Evolutionary conservation across 2,113 vertebrate species (phyloP), one percentile per base, ranked within the genome.

Genomic region (Solenodon paradoxus): DNA sequence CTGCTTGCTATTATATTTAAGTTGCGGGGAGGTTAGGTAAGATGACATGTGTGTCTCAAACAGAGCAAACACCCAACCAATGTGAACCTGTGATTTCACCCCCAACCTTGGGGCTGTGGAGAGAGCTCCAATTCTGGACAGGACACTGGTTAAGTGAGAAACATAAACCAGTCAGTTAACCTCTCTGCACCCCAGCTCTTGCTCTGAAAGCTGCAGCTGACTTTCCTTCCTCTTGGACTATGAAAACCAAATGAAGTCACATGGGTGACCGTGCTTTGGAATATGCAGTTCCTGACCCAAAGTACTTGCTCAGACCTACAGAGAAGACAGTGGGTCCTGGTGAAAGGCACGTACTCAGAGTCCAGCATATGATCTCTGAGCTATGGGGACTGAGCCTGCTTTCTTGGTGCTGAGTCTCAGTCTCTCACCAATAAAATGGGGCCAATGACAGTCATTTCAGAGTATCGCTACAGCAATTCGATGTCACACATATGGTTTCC

Each of bases 211-310:
- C 6, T 7, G 32, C 47, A 51, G 16, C 11, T 2, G 1, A 5
- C 15, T 2, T 4, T 61, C 24, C 11, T n/a, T 51, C 3, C 9
- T 66, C 26, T 13, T 4, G n/a, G 45, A 19, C 53, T 42, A 2
- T 2, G 51, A 84, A 15, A 30, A 2, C 22, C 45, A 32, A 4
- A 9, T 0, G 7, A 40, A 11, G 16, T 0, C 0, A 0, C 9
- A 1, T 0, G 12, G 1, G 38, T 57, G 35, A 20, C 45, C 3
- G 0, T 22, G 71, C 69, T 68, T 51, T 15, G 17, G 7, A 51
- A 77, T 55, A 20, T 6, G 1, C 30, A 20, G 30, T 2, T 51
- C 28, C 17, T 3, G 2, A 7, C 78, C 10, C 22, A 13, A 26
- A 28, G 63, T 2, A 0, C 63, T 5, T 19, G 38, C 1, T 81